Evolutionary conservation across 2,888 invertebrate genomes (phyloP), one percentile per base, ranked within the genome.

Genomic region (Chrysotoxum bicinctum): DNA sequence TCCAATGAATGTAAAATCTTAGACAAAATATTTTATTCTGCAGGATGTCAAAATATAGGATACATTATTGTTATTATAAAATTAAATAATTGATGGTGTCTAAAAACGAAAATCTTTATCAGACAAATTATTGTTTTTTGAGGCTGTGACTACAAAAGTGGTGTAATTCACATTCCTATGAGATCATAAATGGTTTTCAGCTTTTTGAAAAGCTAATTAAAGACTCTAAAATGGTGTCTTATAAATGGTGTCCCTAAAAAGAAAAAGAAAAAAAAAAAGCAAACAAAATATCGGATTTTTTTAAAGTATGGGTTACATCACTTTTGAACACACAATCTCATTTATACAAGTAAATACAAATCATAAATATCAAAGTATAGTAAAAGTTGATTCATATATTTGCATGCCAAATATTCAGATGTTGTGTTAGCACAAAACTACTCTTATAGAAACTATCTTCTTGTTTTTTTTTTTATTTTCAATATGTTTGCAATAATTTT

Each of bases 351-450:
- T 66, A 70, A 64, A 77, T 9, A 62, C 48, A 40, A 12, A 32
- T 35, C 37, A 23, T 66, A 56, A 64, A 70, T 60, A 43, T 58
- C 32, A 62, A 54, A 50, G 54, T 62, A 74, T 48, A 79, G 35
- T 74, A 66, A 69, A 69, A 40, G 26, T 69, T 26, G 10, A 66
- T 64, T 70, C 73, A 73, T 83, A 79, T 66, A 66, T 70, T 75
- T 79, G 80, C 70, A 70, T 84, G 84, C 66, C 75, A 70, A 58
- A 50, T 79, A 84, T 70, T 84, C 70, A 66, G 43, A 80, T 75
- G 64, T 84, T 83, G 77, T 83, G 74, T 75, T 66, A 79, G 84
- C 84, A 84, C 84, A 84, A 84, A 83, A 78, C 62, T 78, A 72
- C 60, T 68, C 60, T 66, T 62, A 37, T 76, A 77, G 45, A 69